A percentile compares a stretch with the other conserved stretches of the same genome.
Conservation (phyloP, 2,113 vertebrate genomes). For the Tachysurus vachellii region DNA sequence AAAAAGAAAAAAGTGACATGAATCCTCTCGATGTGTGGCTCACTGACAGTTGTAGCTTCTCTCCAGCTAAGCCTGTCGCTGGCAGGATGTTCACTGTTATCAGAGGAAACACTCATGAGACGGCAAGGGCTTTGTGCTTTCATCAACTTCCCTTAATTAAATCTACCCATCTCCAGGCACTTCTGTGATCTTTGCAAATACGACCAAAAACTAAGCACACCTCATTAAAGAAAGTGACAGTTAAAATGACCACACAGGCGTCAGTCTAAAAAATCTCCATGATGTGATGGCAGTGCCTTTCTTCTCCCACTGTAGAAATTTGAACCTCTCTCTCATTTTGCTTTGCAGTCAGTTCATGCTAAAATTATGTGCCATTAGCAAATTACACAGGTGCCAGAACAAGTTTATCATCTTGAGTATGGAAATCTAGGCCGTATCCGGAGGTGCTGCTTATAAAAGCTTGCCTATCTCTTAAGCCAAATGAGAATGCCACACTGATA, state of each 20-base stretch:
- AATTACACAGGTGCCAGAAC: constrained; percentile 83
- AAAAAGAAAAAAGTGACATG: background rate
- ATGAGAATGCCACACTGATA: constrained; percentile 89
- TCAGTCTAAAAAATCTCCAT: constrained; percentile 63
- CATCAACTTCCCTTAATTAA: constrained; percentile 79
- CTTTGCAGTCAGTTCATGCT: constrained; percentile 62
- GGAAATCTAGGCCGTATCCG: constrained; percentile 79
- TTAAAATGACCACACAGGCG: constrained; percentile 58
- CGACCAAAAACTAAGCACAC: constrained; percentile 68
- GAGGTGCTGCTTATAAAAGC: constrained; percentile 78
- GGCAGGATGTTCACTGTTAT: constrained; percentile 70
- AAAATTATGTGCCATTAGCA: constrained; percentile 79
- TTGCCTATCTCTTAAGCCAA: constrained; percentile 77
- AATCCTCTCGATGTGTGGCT: constrained; percentile 32
- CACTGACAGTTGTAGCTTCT: constrained; percentile 37
- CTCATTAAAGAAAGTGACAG: constrained; percentile 72
- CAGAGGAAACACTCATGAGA: constrained; percentile 71
- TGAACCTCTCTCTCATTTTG: constrained; percentile 31
- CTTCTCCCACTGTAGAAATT: constrained; percentile 57
- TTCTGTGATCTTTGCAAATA: constrained; percentile 70
- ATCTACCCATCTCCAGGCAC: constrained; percentile 74
- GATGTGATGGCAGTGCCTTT: constrained; percentile 50
- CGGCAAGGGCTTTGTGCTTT: constrained; percentile 69
- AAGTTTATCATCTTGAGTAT: constrained; percentile 78
- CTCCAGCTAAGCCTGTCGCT: constrained; percentile 37